Evolutionary conservation across 2,113 vertebrate genomes (phyloP), one percentile per base, ranked within the genome.

Genomic region (Halcyon malimbica): DNA sequence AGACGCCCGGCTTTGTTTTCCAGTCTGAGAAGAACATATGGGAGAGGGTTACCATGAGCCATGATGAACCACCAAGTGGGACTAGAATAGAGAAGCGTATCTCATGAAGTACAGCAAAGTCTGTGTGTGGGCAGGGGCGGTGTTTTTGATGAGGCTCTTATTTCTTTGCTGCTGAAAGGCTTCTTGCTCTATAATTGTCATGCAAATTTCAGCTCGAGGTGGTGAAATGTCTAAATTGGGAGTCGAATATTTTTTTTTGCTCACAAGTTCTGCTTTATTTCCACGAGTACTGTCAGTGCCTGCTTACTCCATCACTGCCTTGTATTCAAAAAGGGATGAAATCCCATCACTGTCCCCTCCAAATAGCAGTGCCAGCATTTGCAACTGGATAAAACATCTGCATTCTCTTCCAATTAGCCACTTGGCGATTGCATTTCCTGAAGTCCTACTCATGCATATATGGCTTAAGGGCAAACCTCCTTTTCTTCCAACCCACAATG

Each of bases 331-430:
- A n/a, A 89, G 76, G 63, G 65, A 62, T 57, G 7, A 86, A 88
- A 76, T 69, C 59, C 50, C 80, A 75, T 76, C 77, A 41, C 20
- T 6, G 7, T 44, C 93, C 74, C 10, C 1, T 68, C 65, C 87
- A 85, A 84, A 79, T 5, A 76, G 44, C 8, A 3, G 17, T 24
- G 33, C 56, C 44, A 70, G 25, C n/a, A 50, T 80, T 88, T 94
- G 53, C 54, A 94, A 19, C 37, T 59, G 63, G 90, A 94, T 51
- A 67, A 93, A 91, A 88, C 59, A 83, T 67, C 75, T 94, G 54
- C 41, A 67, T 90, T 96, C 82, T 70, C 20, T 85, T 91, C 82
- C 90, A 85, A 51, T 80, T 51, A 80, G 19, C 28, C 14, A 4
- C 56, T 90, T 44, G 18, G 28, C 56, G 33, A 7, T 4, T 65